Evolutionary conservation across 2,888 invertebrate species (phyloP), one percentile per base, ranked within the genome.

Genomic region (Drosophila parthenogenetica): DNA sequence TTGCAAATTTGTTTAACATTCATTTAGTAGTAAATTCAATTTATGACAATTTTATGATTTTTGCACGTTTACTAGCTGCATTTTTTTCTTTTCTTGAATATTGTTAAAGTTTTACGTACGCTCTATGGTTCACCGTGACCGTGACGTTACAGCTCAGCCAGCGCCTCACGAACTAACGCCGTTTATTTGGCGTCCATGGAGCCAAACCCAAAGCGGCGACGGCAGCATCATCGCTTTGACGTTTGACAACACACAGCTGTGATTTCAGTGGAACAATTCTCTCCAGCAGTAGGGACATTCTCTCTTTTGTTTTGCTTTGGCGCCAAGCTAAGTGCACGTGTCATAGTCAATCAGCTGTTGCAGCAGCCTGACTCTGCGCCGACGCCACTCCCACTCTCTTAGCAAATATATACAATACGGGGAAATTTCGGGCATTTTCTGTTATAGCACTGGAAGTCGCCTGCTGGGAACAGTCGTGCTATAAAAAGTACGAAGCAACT

Each of bases 161-260:
- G 83, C 84, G 89, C 87, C 85, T 89, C 77, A 80, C 85, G 79
- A 82, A 90, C 90, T 90, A 83, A 89, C 79, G 59, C 17, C 60
- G 49, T 57, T 49, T 45, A 19, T n/a, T 58, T 59, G n/a, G 40
- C 40, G 64, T 35, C 11, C n/a, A 25, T 45, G 42, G 14, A 54
- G 72, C 57, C 67, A 53, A 65, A 46, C 63, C 50, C 46, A 61
- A 53, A 50, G 57, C 57, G 53, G 57, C 55, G 48, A 3, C 19
- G 49, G 62, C 46, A 61, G 54, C 82, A 83, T 86, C 83, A 86
- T 83, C 86, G 71, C 77, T 79, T 81, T 79, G 73, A 77, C 74
- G 60, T 69, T 81, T 77, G 79, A 64, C 71, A 72, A 53, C 62
- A 61, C 77, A 79, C 85, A 86, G 84, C 83, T 84, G 81, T 81